Evolutionary conservation across 2,888 invertebrate genomes (phyloP).

Genomic region (Andrena camellia): DNA sequence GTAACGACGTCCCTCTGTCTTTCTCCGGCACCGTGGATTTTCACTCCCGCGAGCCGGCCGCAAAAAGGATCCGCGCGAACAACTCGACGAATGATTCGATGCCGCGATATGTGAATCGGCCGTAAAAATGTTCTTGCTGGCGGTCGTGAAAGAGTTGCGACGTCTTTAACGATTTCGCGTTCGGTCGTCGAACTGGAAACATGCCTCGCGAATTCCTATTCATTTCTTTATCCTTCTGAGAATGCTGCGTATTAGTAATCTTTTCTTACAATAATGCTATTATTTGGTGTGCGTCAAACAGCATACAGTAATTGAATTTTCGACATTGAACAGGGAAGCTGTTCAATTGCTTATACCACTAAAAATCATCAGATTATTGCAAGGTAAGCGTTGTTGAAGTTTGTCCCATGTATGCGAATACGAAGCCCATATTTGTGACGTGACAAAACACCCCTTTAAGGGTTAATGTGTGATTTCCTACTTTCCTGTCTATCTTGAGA

Average conservation of each 20-base stretch:
- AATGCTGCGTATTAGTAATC: constrained; percentile 9
- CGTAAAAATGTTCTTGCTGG: constrained; percentile 74
- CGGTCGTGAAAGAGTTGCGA: constrained; percentile 51
- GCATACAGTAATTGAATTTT: not conserved
- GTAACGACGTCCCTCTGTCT: constrained; percentile 49
- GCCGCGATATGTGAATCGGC: constrained; percentile 74
- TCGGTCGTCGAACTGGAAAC: constrained; percentile 73
- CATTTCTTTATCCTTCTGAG: constrained; percentile 7
- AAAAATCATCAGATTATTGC: not conserved
- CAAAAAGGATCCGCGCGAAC: constrained; percentile 48
- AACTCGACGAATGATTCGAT: constrained; percentile 67
- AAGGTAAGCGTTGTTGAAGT: not conserved
- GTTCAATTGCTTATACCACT: too few relatives aligned
- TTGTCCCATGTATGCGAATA: too few relatives aligned
- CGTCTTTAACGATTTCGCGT: constrained; percentile 69
- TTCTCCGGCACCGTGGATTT: constrained; percentile 42
- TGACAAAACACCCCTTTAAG: too few relatives aligned
- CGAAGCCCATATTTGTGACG: too few relatives aligned
- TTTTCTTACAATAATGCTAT: not conserved
- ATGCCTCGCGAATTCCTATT: constrained; percentile 49
- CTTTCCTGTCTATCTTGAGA: too few relatives aligned
- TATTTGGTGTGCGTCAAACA: not conserved
- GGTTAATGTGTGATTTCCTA: too few relatives aligned
- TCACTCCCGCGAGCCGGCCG: constrained; percentile 45
- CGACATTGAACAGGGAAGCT: not conserved